phyloP scores from a whole-genome alignment of 2,797 vertebrate genomes.

The Phataginus tetradactyla region DNA sequence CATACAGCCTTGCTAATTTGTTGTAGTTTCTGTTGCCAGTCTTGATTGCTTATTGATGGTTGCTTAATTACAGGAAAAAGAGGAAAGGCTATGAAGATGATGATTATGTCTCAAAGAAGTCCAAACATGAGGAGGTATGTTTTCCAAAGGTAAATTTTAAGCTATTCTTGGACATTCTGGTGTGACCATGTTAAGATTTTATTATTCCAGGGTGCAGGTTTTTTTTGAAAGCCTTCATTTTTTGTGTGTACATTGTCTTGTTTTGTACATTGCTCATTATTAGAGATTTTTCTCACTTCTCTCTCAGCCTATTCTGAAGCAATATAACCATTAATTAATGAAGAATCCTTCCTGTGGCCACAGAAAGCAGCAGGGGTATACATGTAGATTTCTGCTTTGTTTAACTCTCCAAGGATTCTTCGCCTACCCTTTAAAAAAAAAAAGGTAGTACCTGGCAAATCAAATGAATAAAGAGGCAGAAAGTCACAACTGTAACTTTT shows the following conservation, averaged over 20 bases:
- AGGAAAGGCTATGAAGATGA: conserved; percentile 96
- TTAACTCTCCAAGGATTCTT: background rate
- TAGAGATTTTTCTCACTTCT: background rate
- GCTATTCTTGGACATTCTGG: background rate
- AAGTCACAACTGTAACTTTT: background rate
- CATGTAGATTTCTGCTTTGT: background rate
- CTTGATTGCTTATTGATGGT: background rate
- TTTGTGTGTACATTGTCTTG: background rate
- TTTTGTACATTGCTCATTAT: background rate
- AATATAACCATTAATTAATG: background rate
- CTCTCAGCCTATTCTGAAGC: background rate
- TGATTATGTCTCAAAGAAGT: conserved; percentile 90
- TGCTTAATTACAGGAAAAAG: conserved; percentile 90
- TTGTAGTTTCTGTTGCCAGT: conserved; percentile 30
- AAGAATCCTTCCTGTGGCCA: background rate
- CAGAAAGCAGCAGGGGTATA: background rate
- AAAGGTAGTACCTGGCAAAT: background rate
- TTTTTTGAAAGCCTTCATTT: background rate
- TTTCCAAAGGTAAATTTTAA: background rate
- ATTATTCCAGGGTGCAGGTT: background rate
- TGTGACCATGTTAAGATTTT: background rate
- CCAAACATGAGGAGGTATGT: conserved; percentile 90
- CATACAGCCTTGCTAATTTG: background rate
- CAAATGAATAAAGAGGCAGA: background rate
- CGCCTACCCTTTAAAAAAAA: background rate